Conservation (phyloP, 2,888 invertebrate genomes). For the Salpingus planirostris region DNA sequence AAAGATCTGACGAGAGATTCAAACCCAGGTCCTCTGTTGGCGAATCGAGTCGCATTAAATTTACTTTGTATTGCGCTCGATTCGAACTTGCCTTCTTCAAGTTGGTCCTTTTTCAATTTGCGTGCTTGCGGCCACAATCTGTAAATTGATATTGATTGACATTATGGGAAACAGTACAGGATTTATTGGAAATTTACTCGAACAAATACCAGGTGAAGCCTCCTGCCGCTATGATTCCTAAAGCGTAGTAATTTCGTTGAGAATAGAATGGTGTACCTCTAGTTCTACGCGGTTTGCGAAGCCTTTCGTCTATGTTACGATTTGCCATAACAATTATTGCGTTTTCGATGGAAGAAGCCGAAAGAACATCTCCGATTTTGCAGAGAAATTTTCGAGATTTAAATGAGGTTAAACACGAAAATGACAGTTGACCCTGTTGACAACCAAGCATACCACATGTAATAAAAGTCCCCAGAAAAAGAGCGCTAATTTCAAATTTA, state of each 20-base stretch:
- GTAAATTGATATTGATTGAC: no score
- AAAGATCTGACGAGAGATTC: slow-evolving; percentile 15
- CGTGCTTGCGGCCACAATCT: slow-evolving; percentile 26
- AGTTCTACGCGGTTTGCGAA: slow-evolving; percentile 56
- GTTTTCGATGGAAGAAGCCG: no score
- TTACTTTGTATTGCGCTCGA: slow-evolving; percentile 6
- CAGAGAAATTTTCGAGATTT: no score
- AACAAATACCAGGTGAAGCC: slow-evolving; percentile 40
- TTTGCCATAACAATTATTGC: slow-evolving; percentile 30
- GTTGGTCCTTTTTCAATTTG: slow-evolving; percentile 20
- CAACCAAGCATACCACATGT: no score
- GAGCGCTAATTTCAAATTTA: no score
- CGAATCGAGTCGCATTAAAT: not conserved
- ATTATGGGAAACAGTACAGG: no score
- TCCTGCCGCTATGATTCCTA: slow-evolving; percentile 42
- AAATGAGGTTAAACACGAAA: no score
- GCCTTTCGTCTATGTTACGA: slow-evolving; percentile 33
- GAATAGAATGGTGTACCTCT: slow-evolving; percentile 55
- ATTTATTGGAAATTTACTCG: slow-evolving; percentile 47
- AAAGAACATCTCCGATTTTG: no score
- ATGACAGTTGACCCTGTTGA: no score
- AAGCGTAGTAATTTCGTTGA: slow-evolving; percentile 48
- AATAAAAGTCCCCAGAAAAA: no score
- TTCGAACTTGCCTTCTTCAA: slow-evolving; percentile 23
- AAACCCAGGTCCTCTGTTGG: slow-evolving; percentile 13